Percentiles rank a stretch among this genome's conserved stretches.
Evolutionary conservation across 2,888 invertebrate species (phyloP).

Genomic region (Clanis bilineata): DNA sequence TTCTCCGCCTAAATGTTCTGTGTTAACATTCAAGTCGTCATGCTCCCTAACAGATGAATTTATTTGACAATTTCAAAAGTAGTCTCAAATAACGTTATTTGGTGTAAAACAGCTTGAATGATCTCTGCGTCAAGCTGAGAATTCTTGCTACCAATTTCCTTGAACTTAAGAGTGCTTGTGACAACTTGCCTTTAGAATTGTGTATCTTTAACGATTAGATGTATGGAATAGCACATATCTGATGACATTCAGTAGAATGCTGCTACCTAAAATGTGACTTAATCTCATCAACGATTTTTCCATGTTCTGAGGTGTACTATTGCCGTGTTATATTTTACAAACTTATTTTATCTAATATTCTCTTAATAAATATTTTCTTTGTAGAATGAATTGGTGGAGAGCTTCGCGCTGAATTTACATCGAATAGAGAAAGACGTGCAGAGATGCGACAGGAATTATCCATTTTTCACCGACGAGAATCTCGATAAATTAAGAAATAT

Average conservation of each 20-base stretch:
- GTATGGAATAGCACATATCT: not conserved
- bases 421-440: constrained; percentile 98
- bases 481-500: constrained; percentile 95
- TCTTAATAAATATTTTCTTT: constrained; percentile 35
- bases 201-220: no score
- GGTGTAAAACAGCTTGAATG: no score
- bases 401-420: constrained; percentile 94
- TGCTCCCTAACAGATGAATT: no score
- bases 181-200: no score
- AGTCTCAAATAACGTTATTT: no score
- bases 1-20: no score
- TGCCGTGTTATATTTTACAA: no score
- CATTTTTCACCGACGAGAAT: constrained; percentile 94
- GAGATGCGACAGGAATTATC: constrained; percentile 96
- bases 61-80: no score
- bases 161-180: not conserved
- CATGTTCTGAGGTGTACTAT: no score
- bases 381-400: constrained; percentile 91
- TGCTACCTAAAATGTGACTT: not conserved
- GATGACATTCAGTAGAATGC: not conserved
- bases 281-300: not conserved
- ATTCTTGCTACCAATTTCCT: no score
- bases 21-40: no score
- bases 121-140: no score
- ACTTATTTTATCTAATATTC: not conserved